Percentiles rank a stretch among this genome's conserved stretches.
These are phyloP conservation scores for Lasioglossum lativentre DNA, from an alignment of 2,888 invertebrate genomes.

Conservation along the genomic window DNA sequence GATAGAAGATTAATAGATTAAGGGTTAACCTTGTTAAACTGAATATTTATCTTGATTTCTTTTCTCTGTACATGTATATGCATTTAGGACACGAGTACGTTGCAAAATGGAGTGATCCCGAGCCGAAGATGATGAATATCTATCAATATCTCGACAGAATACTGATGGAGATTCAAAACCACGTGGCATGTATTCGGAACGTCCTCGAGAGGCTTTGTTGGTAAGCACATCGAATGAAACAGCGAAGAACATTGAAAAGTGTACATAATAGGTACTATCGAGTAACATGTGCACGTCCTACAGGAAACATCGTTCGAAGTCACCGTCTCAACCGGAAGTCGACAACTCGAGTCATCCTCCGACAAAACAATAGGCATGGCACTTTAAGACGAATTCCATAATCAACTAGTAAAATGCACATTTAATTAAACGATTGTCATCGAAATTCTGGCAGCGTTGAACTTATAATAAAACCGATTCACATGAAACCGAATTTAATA, in stretches of 20 bases:
- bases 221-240: background rate
- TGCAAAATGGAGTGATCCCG: background rate
- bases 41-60: background rate
- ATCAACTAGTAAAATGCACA: background rate
- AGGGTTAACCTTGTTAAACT: background rate
- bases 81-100: background rate
- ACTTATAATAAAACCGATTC: background rate
- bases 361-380: slow-evolving; percentile 26
- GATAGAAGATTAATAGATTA: no score
- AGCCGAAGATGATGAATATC: background rate
- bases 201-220: slow-evolving; percentile 40
- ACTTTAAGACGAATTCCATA: background rate
- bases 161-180: slow-evolving; percentile 60
- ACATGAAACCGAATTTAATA: no score
- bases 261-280: no score
- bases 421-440: background rate
- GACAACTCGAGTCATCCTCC: background rate
- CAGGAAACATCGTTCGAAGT: slow-evolving; percentile 23
- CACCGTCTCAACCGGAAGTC: background rate
- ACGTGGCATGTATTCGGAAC: slow-evolving; percentile 59
- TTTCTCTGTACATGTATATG: background rate
- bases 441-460: background rate
- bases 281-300: background rate
- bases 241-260: no score
- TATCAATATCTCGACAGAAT: slow-evolving; percentile 42